Evolutionary conservation across 2,888 invertebrate species (phyloP).

Genomic region (Acanthacorydalis orientalis): DNA sequence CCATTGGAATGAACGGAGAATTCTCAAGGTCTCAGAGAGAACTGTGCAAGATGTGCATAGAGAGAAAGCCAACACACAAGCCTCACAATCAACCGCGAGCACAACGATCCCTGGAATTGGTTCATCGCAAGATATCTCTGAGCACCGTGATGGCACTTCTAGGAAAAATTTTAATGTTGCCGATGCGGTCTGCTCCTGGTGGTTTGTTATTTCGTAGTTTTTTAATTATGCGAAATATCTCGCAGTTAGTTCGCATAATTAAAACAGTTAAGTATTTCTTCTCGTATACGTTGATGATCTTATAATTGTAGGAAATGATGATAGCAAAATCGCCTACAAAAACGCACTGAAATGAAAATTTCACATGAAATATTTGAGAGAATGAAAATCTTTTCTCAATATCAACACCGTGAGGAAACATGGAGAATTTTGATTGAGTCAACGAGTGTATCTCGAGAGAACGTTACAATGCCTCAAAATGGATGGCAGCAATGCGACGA

Average conservation of each 20-base stretch:
- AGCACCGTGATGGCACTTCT: too few species aligned
- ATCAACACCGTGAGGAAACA: conserved; percentile 10
- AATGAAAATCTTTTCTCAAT: conserved; percentile 11
- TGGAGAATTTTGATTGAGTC: conserved; percentile 9
- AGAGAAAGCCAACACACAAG: too few species aligned
- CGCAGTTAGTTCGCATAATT: too few species aligned
- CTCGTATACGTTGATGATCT: too few species aligned
- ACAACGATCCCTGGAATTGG: too few species aligned
- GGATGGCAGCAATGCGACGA: conserved; percentile 11
- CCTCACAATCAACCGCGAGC: too few species aligned
- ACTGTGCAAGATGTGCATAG: background rate
- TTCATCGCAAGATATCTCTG: too few species aligned
- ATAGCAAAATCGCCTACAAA: conserved; percentile 7
- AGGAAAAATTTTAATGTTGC: too few species aligned
- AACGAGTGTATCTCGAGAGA: conserved; percentile 10
- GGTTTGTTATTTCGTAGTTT: too few species aligned
- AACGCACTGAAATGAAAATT: conserved; percentile 10
- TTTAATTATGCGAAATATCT: too few species aligned
- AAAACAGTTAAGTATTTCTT: too few species aligned
- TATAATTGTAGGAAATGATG: conserved; percentile 6
- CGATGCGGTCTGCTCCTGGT: too few species aligned
- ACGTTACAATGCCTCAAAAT: conserved; percentile 13
- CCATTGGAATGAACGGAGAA: background rate
- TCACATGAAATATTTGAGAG: conserved; percentile 12
- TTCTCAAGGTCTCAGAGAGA: background rate